phyloP scores from a whole-genome alignment of 2,888 invertebrate species.

The Hirtodrosophila cameraria region DNA sequence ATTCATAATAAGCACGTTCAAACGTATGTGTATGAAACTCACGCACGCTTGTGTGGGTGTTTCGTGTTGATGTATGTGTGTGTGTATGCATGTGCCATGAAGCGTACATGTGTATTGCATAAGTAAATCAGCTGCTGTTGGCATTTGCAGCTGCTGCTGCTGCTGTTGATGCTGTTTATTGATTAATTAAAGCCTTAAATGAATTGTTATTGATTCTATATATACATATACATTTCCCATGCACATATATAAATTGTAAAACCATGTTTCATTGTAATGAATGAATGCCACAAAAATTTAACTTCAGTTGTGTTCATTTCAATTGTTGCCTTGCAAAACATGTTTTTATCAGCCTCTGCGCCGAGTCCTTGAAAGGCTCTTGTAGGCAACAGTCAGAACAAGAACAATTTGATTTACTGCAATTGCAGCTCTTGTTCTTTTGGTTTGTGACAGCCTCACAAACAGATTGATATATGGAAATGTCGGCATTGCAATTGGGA shows the following conservation, averaged over 20 bases:
- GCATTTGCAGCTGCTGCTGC: too few species aligned
- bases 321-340: neutral
- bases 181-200: conserved; percentile 30
- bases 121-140: conserved; percentile 16
- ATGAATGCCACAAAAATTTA: neutral
- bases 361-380: neutral
- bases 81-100: conserved; percentile 16
- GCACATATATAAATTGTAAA: neutral
- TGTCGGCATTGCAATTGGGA: neutral
- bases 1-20: conserved; percentile 9
- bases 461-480: neutral
- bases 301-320: neutral
- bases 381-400: neutral
- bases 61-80: neutral
- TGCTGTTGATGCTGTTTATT: conserved; percentile 10
- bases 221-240: neutral
- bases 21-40: conserved; percentile 1
- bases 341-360: neutral
- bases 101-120: conserved; percentile 22
- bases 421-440: neutral
- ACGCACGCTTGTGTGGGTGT: conserved; percentile 8
- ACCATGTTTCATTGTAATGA: neutral
- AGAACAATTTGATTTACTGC: neutral
- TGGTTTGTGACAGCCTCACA: neutral
- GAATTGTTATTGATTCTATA: conserved; percentile 35